Base-by-base conservation (phyloP, 2,113 vertebrate genomes). In the Suncus etruscus region DNA sequence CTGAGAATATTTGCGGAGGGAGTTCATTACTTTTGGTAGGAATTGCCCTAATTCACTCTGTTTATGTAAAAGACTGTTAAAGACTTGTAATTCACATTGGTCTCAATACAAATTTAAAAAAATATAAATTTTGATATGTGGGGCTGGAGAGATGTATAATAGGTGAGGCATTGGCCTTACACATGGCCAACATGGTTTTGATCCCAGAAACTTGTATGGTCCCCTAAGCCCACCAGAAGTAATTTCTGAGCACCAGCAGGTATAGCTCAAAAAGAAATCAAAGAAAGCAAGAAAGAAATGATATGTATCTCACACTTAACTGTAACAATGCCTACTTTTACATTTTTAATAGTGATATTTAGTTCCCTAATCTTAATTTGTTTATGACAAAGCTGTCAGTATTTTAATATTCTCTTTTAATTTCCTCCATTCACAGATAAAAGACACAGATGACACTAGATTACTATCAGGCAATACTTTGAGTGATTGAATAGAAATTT, bases 361-460 rank as follows among this genome's bases (percentile, higher is more conserved):
- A 9, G 29, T 18, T 50, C 70, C 87, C 47, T 50, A 22, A n/a
- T 93, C 74, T 86, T 12, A 27, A 58, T 50, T 48, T 79, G 32
- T 73, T 77, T 47, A 50, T 65, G 45, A 27, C 66, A 65, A 0
- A 70, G 27, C 58, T 79, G 83, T 74, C 54, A 68, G 29, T 22
- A 74, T 61, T 63, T 29, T 27, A 27, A n/a, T 78, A 22, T 51
- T 76, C 24, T 81, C 58, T 85, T 82, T 75, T 61, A 22, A 73
- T 70, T 80, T 73, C 27, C 18, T 90, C 82, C 81, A 48, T 45
- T 73, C 48, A 90, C 24, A 90, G n/a, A 51, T 22, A 58, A 91
- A 58, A 95, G 45, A 66, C 31, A 65, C 11, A 51, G 15, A 87
- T 51, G 79, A 87, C 6, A 73, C 10, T 9, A 92, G 77, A 50